Base-by-base conservation (phyloP, 2,797 vertebrate genomes). In the Gambusia yucatana region DNA sequence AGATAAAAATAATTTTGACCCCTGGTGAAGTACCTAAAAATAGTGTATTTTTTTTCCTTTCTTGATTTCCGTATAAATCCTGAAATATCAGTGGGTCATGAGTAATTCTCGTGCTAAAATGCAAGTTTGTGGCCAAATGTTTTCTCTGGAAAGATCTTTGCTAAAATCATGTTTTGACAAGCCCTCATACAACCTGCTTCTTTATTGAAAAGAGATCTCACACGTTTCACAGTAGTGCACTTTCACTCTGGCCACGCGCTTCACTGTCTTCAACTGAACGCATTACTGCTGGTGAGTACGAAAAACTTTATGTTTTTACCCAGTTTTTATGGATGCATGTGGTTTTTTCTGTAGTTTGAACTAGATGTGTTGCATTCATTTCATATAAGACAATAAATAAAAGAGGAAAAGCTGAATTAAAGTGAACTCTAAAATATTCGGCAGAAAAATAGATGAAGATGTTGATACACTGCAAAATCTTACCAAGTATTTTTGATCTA, bases 121-220 rank as follows among this genome's bases (percentile, higher is more conserved):
- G 4, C 13, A 13, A 36, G 71, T 52, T 0, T 14, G 4, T 22
- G 22, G 55, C 36, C 41, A 20, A 28, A 13, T 8, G 0, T 3
- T 67, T 71, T 75, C 13, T 0, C 1, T 39, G 52, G 71, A 81
- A 48, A 1, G 0, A 20, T 48, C 2, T 2, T 61, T 0, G 3
- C 7, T 11, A 41, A 28, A 13, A 0, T 72, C 88, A 2, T 77
- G 79, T 78, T n/a, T 3, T 9, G 52, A 83, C 86, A 83, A 75
- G 82, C 41, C 55, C 44, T 48, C 9, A 17, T 9, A 36, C 8
- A 46, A 43, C 28, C 61, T 55, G 36, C 17, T 10, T 52, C 3
- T 65, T 22, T 67, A 44, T 16, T 6, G 61, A 3, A 71, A 3
- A 6, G 36, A 67, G 25, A 17, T 16, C 0, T 4, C 13, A 25